Evolutionary conservation across 2,113 vertebrate species (phyloP), one percentile per base, ranked within the genome.

Genomic region (Chitala chitala): DNA sequence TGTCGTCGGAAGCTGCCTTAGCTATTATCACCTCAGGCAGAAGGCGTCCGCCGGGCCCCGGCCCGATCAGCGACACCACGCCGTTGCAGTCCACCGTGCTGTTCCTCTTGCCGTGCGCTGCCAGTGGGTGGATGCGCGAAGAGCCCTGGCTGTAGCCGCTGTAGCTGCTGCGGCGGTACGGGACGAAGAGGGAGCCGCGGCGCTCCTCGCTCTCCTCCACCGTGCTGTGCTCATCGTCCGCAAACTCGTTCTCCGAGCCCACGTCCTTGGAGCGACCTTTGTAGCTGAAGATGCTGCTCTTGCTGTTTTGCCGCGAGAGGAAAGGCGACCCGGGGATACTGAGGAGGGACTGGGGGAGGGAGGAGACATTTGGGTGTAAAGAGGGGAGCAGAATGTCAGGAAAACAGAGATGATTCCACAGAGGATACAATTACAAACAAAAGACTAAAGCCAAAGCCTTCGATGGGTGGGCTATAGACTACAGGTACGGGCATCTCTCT

Each of bases 61-160:
- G 93, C 0, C 94, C 96, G 80, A 96, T 96, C 87, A 98, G 92
- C 26, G 97, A 98, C 86, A 99, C 97, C 78, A 99, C 95, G 71
- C 97, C 97, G 31, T 99, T 99, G 87, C 97, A 98, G 75, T 99
- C 97, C 83, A 99, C 97, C 0, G 96, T 93, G 94, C 97, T 99
- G 92, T 96, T 98, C 86, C 95, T 89, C 87, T 98, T 98, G n/a
- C 94, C 81, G 55, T 95, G 94, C 44, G 94, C 92, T 33, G 94
- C 91, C 76, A 89, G 86, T n/a, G 95, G 95, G 85, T 98, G 94
- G 79, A 98, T 93, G 76, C 94, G 93, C 0, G 96, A 96, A 0
- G 95, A 97, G 72, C 94, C 94, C 72, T 96, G 95, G 89, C 95
- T 98, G 91, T 94, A 95, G 79, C 95, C 96, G 12, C 94, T 98